These are phyloP conservation scores for Pangasius macronema DNA, from an alignment of 2,797 vertebrate species.

Conservation along the genomic window DNA sequence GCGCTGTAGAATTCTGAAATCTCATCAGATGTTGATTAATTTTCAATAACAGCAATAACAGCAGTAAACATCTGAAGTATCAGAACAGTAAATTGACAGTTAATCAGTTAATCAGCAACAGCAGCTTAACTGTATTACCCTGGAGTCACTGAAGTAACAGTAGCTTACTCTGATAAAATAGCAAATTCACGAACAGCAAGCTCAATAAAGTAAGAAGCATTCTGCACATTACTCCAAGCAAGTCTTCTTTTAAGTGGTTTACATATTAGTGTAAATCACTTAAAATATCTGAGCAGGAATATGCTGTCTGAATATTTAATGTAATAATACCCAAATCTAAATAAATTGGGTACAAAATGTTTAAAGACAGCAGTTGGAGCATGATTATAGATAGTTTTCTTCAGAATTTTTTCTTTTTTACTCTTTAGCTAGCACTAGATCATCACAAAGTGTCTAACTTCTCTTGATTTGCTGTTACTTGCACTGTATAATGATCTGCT, in stretches of 20 bases:
- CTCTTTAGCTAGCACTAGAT: not conserved
- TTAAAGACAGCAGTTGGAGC: not conserved
- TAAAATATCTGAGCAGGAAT: not conserved
- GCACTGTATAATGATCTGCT: not conserved
- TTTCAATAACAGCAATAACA: no score
- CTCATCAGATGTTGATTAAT: not conserved
- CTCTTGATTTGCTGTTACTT: not conserved
- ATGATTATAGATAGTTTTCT: not conserved
- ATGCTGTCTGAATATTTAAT: not conserved
- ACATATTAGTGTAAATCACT: no score
- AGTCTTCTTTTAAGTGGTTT: no score
- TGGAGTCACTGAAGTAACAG: no score
- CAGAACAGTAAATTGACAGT: no score
- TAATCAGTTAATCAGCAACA: no score
- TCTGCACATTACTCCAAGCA: no score
- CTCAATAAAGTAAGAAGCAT: no score
- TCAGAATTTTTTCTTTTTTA: not conserved
- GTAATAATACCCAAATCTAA: not conserved
- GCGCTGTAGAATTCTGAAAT: not conserved
- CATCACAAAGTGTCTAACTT: not conserved
- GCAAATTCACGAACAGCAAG: no score
- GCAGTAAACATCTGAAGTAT: not conserved
- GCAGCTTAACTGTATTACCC: no score
- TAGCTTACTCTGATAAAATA: no score
- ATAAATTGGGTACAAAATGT: not conserved